Evolutionary conservation across 2,797 vertebrate species (phyloP).

Genomic region (Tragopan temminckii): DNA sequence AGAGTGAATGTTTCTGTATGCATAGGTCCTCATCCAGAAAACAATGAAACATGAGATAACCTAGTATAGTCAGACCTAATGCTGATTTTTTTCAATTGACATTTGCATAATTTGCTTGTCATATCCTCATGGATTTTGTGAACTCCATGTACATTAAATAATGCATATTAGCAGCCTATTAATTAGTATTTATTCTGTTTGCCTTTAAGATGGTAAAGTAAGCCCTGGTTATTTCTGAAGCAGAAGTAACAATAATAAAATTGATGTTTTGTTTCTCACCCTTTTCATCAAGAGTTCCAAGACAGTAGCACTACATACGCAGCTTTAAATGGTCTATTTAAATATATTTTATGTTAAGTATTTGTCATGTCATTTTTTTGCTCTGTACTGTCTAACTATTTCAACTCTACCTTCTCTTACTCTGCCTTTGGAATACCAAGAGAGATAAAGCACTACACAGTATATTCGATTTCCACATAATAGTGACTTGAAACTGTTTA

Average conservation of each 20-base stretch:
- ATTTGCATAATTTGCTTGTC: not conserved
- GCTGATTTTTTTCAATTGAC: not conserved
- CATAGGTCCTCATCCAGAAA: not conserved
- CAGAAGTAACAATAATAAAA: not conserved
- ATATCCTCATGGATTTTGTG: not conserved
- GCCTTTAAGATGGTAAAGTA: not conserved
- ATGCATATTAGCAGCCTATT: not conserved
- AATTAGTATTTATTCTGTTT: not conserved
- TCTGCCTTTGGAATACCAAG: not conserved
- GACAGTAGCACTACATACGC: not conserved
- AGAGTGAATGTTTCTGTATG: not conserved
- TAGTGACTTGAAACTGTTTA: not conserved
- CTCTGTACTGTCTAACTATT: not conserved
- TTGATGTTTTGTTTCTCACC: not conserved
- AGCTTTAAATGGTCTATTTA: not conserved
- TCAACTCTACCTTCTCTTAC: not conserved
- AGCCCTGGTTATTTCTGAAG: too few relatives aligned
- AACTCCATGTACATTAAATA: not conserved
- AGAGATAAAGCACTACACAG: not conserved
- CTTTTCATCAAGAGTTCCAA: not conserved
- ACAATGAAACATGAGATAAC: not conserved
- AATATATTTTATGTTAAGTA: not conserved
- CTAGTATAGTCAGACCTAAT: not conserved
- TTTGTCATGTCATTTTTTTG: not conserved
- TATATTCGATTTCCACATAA: not conserved